Base-by-base conservation (phyloP, 2,888 invertebrate genomes). In the Lithodes maja region DNA sequence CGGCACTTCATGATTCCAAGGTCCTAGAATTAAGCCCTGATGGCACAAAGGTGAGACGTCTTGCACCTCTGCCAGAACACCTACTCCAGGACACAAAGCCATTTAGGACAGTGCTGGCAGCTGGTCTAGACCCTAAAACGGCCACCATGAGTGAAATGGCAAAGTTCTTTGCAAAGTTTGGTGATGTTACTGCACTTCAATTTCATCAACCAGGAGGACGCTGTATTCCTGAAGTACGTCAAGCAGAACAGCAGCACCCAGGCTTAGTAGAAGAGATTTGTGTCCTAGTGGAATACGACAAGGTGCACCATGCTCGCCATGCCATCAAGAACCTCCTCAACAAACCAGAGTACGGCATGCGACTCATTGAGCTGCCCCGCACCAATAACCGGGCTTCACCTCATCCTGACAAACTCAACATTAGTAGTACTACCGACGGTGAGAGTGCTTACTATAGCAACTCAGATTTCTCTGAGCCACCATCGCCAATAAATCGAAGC, bases 81-180 rank as follows among this genome's bases (percentile, higher is more conserved):
- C 98, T 98, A 93, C 98, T 98, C 94, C 98, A 98, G 0, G 97
- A 98, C 83, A 98, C 98, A 0, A 98, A 98, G 0, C 77, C 88
- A 69, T 90, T 90, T 85, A 95, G 98, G 92, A 98, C 98, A 0
- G 96, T 99, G 49, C 96, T 99, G 61, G 98, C 97, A 0, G 96
- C 97, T 53, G 96, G 96, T 93, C 95, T 98, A 94, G 97, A 98
- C 0, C 95, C 96, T 87, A 97, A 98, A 69, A 96, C 96, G 92
- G 96, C 98, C 0, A 96, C 97, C 5, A 97, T 98, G 81, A 98
- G 98, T 94, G 96, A 96, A 92, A 97, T 99, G n/a, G 98, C 98
- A 0, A 97, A 98, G 93, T 94, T 98, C 91, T 98, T 99, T 94
- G 96, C 96, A 15, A 95, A 95, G 85, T 98, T 97, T 93, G 98